These are phyloP conservation scores for Leptothorax acervorum DNA, from an alignment of 2,888 invertebrate genomes.

Conservation along the genomic window DNA sequence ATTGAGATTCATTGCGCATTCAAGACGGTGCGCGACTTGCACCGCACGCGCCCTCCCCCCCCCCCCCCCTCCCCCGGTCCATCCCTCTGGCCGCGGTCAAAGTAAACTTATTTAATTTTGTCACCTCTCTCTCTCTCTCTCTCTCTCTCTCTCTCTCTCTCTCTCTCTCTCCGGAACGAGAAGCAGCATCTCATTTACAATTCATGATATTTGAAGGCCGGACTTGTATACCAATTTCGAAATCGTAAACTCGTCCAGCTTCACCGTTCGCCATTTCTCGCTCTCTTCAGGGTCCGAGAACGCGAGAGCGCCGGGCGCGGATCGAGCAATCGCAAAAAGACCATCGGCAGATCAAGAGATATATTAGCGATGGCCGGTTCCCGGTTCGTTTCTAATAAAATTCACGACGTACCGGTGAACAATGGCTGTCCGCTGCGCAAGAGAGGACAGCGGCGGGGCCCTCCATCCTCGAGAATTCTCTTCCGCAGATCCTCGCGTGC, in stretches of 20 bases:
- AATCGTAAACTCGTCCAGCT: conserved; percentile 25
- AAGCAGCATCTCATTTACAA: conserved; percentile 25
- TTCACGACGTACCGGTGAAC: conserved; percentile 63
- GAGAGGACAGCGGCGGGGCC: not conserved
- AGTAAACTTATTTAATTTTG: conserved; percentile 27
- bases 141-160: not conserved
- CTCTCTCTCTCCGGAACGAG: not conserved
- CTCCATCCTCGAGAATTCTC: conserved; percentile 4
- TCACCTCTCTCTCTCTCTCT: not conserved
- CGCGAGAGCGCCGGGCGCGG: not conserved
- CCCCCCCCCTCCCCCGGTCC: no score
- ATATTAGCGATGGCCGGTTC: conserved; percentile 50
- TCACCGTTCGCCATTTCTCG: not conserved
- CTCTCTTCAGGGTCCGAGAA: not conserved
- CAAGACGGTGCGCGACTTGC: conserved; percentile 24
- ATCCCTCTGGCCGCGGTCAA: not conserved
- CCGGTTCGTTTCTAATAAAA: conserved; percentile 62
- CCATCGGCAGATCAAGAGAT: conserved; percentile 53
- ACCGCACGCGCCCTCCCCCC: conserved; percentile 12
- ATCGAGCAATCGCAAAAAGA: conserved; percentile 36
- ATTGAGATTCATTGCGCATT: conserved; percentile 28
- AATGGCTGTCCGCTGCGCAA: conserved; percentile 50
- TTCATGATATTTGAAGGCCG: conserved; percentile 22
- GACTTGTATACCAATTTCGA: not conserved
- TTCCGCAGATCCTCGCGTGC: conserved; percentile 3